These are phyloP conservation scores for Nemopilema nomurai DNA, from an alignment of 30 jellyfish, hydroid and myxozoan species.

Conservation along the genomic window DNA sequence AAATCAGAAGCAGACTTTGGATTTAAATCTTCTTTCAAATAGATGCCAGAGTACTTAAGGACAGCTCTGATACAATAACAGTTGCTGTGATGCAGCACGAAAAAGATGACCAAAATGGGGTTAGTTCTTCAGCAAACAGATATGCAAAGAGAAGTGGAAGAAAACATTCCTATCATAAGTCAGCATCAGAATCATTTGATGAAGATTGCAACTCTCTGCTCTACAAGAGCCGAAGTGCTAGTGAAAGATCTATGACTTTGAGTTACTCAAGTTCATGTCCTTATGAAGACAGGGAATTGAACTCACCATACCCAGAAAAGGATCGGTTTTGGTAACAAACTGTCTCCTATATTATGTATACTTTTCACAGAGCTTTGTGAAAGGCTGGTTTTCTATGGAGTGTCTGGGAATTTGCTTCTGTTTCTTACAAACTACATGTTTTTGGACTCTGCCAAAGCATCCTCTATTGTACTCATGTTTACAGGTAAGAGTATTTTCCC, in stretches of 20 bases:
- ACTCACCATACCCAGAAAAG: not conserved
- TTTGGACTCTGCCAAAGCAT: slow-evolving; percentile 42
- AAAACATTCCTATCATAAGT: not conserved
- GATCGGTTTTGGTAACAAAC: slow-evolving; percentile 37
- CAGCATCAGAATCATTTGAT: not conserved
- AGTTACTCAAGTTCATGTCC: slow-evolving; percentile 40
- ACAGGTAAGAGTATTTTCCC: slow-evolving; percentile 47
- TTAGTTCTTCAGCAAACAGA: not conserved
- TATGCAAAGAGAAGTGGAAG: not conserved
- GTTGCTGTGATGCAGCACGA: not conserved
- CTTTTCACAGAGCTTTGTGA: slow-evolving; percentile 82
- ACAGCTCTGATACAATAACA: not conserved
- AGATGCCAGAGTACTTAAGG: too few species aligned
- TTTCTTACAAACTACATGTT: slow-evolving; percentile 47
- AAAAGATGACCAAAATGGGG: not conserved
- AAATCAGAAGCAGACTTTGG: too few species aligned
- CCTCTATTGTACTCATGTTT: slow-evolving; percentile 71
- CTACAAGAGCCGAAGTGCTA: slow-evolving; percentile 24
- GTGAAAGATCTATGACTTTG: slow-evolving; percentile 51
- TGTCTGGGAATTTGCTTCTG: slow-evolving; percentile 76
- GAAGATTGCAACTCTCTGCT: not conserved
- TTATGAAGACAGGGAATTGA: not conserved
- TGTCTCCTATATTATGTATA: slow-evolving; percentile 45
- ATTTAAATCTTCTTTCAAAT: too few species aligned
- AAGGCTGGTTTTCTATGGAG: slow-evolving; percentile 73